phyloP scores from a whole-genome alignment of 2,113 vertebrate genomes.

The Trichomycterus rosablanca region DNA sequence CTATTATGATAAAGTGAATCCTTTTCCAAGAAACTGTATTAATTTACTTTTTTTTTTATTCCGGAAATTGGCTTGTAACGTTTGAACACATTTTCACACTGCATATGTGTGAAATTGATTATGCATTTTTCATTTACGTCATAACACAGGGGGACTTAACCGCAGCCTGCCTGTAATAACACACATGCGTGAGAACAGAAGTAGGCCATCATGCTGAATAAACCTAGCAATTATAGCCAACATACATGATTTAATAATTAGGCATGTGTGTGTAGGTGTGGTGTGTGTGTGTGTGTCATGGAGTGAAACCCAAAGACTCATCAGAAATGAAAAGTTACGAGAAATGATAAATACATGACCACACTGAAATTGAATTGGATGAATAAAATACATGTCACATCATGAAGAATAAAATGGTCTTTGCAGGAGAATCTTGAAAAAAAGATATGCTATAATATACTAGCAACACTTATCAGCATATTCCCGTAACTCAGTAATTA shows the following conservation, averaged over 20 bases:
- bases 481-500: too few relatives aligned
- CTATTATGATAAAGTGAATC: not conserved
- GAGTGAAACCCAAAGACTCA: slow-evolving; percentile 6
- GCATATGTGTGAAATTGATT: slow-evolving; percentile 47
- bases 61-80: not conserved
- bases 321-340: not conserved
- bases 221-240: not conserved
- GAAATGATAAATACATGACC: too few relatives aligned
- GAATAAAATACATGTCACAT: too few relatives aligned
- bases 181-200: slow-evolving; percentile 16
- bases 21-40: not conserved
- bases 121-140: slow-evolving; percentile 52
- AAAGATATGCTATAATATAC: too few relatives aligned
- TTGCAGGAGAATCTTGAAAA: too few relatives aligned
- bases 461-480: too few relatives aligned
- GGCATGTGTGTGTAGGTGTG: slow-evolving; percentile 2
- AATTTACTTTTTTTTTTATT: too few relatives aligned
- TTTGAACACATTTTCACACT: slow-evolving; percentile 21
- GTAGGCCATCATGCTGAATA: slow-evolving; percentile 7
- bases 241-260: slow-evolving; percentile 16
- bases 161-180: slow-evolving; percentile 7
- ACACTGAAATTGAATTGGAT: too few relatives aligned
- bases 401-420: too few relatives aligned
- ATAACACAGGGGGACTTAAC: slow-evolving; percentile 15
- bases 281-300: slow-evolving; percentile 7